A percentile compares a stretch with the other conserved stretches of the same genome.
phyloP scores from a whole-genome alignment of 2,888 invertebrate genomes.

The Drosophila melanosoma region DNA sequence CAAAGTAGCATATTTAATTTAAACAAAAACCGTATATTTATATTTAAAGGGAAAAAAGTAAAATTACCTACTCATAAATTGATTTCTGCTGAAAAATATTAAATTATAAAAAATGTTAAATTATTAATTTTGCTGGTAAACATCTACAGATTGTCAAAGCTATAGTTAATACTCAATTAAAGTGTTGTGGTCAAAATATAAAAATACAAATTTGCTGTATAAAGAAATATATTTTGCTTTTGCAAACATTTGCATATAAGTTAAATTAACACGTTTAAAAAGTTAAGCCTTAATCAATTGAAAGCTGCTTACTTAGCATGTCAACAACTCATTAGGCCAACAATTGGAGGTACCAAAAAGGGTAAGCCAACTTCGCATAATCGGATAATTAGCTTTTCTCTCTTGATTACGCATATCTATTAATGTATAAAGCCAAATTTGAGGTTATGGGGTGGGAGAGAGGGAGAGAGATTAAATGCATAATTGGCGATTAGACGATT shows the following conservation, averaged over 20 bases:
- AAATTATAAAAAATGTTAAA: not conserved
- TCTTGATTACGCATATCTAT: conserved; percentile 61
- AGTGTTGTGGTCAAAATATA: not conserved
- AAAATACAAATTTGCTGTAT: not conserved
- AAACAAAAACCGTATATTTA: not conserved
- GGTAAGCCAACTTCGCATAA: conserved; percentile 19
- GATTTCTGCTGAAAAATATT: not conserved
- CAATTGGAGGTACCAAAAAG: conserved; percentile 1
- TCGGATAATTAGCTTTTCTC: conserved; percentile 10
- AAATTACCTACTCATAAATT: not conserved
- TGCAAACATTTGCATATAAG: not conserved
- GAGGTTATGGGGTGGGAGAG: not conserved
- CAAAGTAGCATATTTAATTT: not conserved
- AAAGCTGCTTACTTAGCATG: conserved; percentile 1
- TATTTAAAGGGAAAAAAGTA: not conserved
- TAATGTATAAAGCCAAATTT: conserved; percentile 26
- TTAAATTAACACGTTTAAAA: not conserved
- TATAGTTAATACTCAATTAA: not conserved
- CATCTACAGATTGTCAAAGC: not conserved
- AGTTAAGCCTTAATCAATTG: not conserved
- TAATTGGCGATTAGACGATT: conserved; percentile 81
- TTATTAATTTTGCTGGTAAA: not conserved
- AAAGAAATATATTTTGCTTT: not conserved
- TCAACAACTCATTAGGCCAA: not conserved
- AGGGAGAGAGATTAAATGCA: conserved; percentile 55